phyloP scores from a whole-genome alignment of 2,888 invertebrate genomes.

The Erpobdella octoculata region DNA sequence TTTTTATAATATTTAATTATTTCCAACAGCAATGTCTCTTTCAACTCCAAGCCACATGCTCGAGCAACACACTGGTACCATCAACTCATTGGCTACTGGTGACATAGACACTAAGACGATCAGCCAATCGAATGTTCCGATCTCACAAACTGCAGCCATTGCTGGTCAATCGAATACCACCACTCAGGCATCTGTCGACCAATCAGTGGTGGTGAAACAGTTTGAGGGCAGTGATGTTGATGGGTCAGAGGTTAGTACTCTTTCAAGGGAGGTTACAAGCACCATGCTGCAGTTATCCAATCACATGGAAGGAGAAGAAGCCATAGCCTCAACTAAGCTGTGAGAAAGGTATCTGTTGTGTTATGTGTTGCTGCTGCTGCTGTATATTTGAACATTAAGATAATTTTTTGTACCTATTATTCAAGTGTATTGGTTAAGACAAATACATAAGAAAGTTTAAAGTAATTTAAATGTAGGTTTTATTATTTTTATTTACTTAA shows the following conservation, averaged over 20 bases:
- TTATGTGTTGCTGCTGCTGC: too few species aligned
- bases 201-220: neutral
- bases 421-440: neutral
- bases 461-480: too few species aligned
- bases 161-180: neutral
- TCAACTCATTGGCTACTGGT: neutral
- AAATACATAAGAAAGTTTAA: too few species aligned
- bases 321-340: neutral
- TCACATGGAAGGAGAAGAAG: neutral
- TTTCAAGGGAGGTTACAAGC: neutral
- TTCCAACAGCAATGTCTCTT: neutral
- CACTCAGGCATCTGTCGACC: neutral
- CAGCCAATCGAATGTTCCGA: neutral
- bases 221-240: slow-evolving; percentile 10
- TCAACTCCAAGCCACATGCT: slow-evolving; percentile 11
- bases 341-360: neutral
- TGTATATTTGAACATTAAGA: neutral
- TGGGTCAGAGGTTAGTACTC: neutral
- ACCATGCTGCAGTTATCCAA: neutral
- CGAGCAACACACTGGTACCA: neutral
- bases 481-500: too few species aligned
- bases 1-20: neutral
- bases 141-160: neutral
- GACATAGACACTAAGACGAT: slow-evolving; percentile 1
- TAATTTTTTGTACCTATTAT: neutral